Evolutionary conservation across 30 jellyfish, hydroid and myxozoan genomes (phyloP).

Genomic region (Aurelia aurita): DNA sequence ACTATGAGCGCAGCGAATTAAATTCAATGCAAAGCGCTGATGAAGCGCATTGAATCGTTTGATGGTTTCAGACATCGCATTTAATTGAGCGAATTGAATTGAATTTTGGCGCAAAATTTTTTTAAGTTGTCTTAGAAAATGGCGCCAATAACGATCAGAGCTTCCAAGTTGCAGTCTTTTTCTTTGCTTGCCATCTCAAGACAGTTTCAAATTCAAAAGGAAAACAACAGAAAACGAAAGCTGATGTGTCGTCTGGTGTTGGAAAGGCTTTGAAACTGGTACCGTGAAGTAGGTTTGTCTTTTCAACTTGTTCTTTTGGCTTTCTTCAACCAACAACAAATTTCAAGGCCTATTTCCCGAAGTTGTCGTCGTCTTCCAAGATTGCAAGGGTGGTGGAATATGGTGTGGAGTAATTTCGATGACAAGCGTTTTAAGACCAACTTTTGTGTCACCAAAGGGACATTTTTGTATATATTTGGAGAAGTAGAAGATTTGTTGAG

Average conservation of each 20-base stretch:
- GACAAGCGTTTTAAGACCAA: constrained; percentile 26
- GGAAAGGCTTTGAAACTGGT: constrained; percentile 18
- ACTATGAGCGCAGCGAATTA: no score
- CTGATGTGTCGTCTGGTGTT: constrained; percentile 15
- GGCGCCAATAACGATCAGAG: no score
- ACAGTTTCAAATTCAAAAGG: constrained; percentile 1
- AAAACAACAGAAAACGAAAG: constrained; percentile 28
- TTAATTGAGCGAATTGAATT: no score
- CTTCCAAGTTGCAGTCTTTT: no score
- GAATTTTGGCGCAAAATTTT: no score
- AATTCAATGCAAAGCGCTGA: no score
- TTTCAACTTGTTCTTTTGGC: constrained; percentile 45
- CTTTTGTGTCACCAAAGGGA: constrained; percentile 24
- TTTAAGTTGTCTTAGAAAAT: no score
- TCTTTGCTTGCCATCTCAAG: no score
- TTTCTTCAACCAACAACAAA: constrained; percentile 12
- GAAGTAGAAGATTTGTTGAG: constrained; percentile 15
- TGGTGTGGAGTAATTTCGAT: constrained; percentile 41
- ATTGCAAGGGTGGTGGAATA: constrained; percentile 58
- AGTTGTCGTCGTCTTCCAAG: no score
- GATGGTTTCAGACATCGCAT: no score
- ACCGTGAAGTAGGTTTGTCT: constrained; percentile 12
- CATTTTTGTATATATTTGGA: constrained; percentile 30
- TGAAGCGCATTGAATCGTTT: no score
- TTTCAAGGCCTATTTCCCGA: constrained; percentile 40